These are phyloP conservation scores for Megaceryle maxima DNA, from an alignment of 2,113 vertebrate species.

Conservation along the genomic window DNA sequence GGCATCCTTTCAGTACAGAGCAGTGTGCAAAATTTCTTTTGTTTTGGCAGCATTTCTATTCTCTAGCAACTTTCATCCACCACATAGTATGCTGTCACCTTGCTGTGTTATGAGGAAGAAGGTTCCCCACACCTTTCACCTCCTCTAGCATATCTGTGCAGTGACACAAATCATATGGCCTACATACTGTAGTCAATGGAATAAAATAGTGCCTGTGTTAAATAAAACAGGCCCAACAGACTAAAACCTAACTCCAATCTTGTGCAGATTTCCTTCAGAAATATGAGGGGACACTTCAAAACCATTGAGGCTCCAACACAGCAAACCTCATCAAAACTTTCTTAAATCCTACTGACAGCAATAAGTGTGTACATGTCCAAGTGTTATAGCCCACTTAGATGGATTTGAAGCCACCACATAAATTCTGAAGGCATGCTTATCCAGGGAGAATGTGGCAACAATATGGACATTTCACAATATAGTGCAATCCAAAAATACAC, in stretches of 20 bases:
- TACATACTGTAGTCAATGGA: neutral
- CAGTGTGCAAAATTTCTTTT: neutral
- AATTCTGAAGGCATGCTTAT: neutral
- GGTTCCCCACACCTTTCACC: fast-evolving
- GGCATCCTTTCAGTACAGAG: neutral
- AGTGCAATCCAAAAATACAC: neutral
- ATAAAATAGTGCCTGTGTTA: neutral
- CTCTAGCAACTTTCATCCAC: neutral
- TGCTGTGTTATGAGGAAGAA: neutral
- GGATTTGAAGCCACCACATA: neutral
- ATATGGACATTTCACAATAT: neutral
- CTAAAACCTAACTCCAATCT: neutral
- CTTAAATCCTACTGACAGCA: neutral
- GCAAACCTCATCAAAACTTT: neutral
- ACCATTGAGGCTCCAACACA: neutral
- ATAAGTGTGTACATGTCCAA: neutral
- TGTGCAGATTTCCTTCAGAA: neutral
- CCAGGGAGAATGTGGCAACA: neutral
- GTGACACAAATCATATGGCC: neutral
- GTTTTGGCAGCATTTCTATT: neutral
- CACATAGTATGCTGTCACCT: neutral
- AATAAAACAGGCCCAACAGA: neutral
- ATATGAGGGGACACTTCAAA: neutral
- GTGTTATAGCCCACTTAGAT: neutral
- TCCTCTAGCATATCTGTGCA: neutral